Percentiles rank a stretch among this genome's conserved stretches.
phyloP scores from a whole-genome alignment of 2,113 vertebrate genomes.

The Columba janthina region DNA sequence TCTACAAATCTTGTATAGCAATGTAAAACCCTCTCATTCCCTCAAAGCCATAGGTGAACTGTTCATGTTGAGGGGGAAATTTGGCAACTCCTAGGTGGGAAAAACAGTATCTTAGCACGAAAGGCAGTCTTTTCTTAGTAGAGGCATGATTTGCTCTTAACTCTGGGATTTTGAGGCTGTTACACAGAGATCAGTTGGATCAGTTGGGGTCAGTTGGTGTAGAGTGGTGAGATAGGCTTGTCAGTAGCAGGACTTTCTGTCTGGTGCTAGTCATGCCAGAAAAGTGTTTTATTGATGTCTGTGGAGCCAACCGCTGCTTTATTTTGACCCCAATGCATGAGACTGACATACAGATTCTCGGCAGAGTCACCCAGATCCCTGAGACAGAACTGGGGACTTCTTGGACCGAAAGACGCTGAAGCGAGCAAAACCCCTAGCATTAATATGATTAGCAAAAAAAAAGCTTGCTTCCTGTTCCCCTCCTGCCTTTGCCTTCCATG shows the following conservation, averaged over 20 bases:
- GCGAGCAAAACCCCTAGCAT: not conserved
- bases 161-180: not conserved
- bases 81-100: not conserved
- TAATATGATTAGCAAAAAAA: not conserved
- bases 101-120: not conserved
- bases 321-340: rapidly evolving
- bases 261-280: not conserved
- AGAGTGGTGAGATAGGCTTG: not conserved
- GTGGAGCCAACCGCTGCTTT: not conserved
- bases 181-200: not conserved
- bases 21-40: not conserved
- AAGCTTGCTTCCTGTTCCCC: not conserved
- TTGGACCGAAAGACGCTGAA: not conserved
- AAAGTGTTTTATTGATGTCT: not conserved
- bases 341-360: not conserved
- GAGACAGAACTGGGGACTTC: not conserved
- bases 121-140: not conserved
- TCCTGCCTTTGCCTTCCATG: not conserved
- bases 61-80: not conserved
- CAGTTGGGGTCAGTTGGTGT: not conserved
- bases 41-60: not conserved
- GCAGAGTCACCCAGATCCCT: not conserved
- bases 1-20: not conserved
- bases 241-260: not conserved
- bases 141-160: not conserved